Conservation (phyloP, 2,113 vertebrate species). For the Neodon shergylaensis region DNA sequence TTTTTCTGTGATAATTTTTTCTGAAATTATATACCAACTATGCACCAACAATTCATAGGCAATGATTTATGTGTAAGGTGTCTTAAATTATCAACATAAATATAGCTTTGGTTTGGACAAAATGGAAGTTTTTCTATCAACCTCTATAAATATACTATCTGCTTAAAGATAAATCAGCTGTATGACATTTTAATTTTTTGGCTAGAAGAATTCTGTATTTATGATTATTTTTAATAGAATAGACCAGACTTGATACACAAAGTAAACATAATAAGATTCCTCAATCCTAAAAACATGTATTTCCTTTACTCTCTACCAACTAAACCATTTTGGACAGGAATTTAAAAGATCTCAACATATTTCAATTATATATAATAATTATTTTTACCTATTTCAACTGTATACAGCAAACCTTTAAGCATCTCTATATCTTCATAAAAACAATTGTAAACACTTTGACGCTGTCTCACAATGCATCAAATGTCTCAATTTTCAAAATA, state of each 20-base stretch:
- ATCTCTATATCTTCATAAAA: not conserved
- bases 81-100: not conserved
- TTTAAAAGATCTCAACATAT: not conserved
- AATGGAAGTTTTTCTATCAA: not conserved
- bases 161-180: not conserved
- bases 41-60: not conserved
- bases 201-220: not conserved
- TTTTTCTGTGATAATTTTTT: not conserved
- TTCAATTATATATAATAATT: not conserved
- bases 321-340: not conserved
- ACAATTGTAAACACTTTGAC: not conserved
- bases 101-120: not conserved
- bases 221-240: not conserved
- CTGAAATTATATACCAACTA: not conserved
- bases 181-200: not conserved
- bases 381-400: not conserved
- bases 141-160: not conserved
- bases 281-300: not conserved
- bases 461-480: not conserved
- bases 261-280: not conserved
- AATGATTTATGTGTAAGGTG: not conserved
- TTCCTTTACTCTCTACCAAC: not conserved
- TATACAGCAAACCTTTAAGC: not conserved
- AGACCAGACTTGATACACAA: not conserved
- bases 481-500: not conserved